Evolutionary conservation across 2,888 invertebrate genomes (phyloP).

Genomic region (Himalopsyche tibetana): DNA sequence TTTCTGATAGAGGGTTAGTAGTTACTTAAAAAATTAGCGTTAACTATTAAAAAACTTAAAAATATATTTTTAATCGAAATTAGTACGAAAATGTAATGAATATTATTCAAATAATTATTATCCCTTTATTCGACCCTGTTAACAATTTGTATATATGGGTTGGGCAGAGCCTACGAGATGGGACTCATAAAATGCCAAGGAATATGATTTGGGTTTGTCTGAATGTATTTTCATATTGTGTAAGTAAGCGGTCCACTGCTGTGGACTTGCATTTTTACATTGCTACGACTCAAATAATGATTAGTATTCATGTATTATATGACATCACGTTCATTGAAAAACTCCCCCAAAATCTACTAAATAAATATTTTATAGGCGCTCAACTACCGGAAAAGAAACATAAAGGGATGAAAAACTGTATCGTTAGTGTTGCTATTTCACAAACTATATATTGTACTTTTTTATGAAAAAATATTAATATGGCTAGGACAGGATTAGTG

Average conservation of each 20-base stretch:
- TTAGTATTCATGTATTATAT: not conserved
- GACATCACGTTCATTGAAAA: conserved; percentile 17
- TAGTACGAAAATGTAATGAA: too few relatives aligned
- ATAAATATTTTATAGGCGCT: conserved; percentile 5
- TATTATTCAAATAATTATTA: too few relatives aligned
- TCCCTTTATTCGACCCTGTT: not conserved
- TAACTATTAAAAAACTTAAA: too few relatives aligned
- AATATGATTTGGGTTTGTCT: conserved; percentile 22
- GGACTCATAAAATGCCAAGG: conserved; percentile 11
- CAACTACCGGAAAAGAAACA: conserved; percentile 12
- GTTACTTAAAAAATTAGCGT: too few relatives aligned
- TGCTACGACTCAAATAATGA: not conserved
- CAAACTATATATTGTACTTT: not conserved
- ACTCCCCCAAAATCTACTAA: not conserved
- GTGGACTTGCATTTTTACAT: not conserved
- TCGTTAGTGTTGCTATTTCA: not conserved
- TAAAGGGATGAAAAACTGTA: not conserved
- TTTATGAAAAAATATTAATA: too few relatives aligned
- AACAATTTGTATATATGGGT: not conserved
- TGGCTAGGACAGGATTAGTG: too few relatives aligned
- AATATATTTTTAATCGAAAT: too few relatives aligned
- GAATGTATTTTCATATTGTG: conserved; percentile 17
- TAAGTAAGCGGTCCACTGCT: conserved; percentile 24
- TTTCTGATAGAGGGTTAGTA: too few relatives aligned
- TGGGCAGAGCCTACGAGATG: conserved; percentile 6